Evolutionary conservation across 2,797 vertebrate genomes (phyloP).

Genomic region (Gila robusta): DNA sequence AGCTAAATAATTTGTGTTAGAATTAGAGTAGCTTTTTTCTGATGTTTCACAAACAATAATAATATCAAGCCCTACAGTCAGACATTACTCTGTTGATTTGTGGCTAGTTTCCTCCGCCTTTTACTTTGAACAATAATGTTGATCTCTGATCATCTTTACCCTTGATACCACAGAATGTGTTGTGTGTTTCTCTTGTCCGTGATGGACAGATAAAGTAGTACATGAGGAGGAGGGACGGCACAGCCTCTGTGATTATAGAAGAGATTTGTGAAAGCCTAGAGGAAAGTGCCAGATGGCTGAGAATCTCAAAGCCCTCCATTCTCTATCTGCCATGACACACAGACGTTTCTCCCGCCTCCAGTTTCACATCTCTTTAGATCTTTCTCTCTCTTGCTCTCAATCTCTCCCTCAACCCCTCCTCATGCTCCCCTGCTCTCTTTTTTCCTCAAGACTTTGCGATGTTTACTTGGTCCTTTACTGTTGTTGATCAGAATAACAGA

Average conservation of each 20-base stretch:
- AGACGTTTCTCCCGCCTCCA: conserved; percentile 44
- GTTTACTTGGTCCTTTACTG: conserved; percentile 49
- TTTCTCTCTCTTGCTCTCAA: conserved; percentile 11
- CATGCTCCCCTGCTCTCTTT: background rate
- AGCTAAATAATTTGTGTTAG: background rate
- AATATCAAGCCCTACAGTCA: background rate
- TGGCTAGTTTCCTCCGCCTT: background rate
- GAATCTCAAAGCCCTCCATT: conserved; percentile 58
- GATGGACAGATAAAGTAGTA: conserved; percentile 24
- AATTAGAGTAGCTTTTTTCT: background rate
- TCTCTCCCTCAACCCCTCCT: conserved; percentile 17
- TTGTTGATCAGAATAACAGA: conserved; percentile 56
- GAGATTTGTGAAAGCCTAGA: conserved; percentile 60
- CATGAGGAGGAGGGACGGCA: conserved; percentile 23
- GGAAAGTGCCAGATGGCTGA: conserved; percentile 58
- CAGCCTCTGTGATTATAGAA: conserved; percentile 58
- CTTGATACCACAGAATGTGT: background rate
- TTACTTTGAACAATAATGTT: conserved; percentile 3
- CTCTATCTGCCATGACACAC: conserved; percentile 48
- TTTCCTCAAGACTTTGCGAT: conserved; percentile 25
- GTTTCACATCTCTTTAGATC: conserved; percentile 36
- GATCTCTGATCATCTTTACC: background rate
- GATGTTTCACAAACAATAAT: background rate
- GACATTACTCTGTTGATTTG: background rate
- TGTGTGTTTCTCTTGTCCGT: conserved; percentile 5